phyloP scores from a whole-genome alignment of 2,888 invertebrate genomes.

The Chrysotoxum bicinctum region DNA sequence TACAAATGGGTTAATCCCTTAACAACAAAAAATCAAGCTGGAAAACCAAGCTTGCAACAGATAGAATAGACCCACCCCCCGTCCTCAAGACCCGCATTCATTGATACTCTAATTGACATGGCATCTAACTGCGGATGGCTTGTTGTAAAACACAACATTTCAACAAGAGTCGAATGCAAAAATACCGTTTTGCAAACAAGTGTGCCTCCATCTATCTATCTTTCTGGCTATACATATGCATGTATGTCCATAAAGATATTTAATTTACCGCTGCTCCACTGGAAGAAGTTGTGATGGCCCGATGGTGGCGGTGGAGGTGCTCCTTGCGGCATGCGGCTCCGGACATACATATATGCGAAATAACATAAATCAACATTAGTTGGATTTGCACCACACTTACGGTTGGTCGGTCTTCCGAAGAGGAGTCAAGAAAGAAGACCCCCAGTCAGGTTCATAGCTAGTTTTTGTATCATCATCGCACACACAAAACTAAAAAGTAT shows the following conservation, averaged over 20 bases:
- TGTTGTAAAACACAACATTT: conserved; percentile 54
- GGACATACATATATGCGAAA: conserved; percentile 59
- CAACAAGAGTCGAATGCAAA: conserved; percentile 49
- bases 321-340: conserved; percentile 47
- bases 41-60: conserved; percentile 2
- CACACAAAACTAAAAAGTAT: not conserved
- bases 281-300: not conserved
- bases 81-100: conserved; percentile 51
- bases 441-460: conserved; percentile 52
- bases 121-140: conserved; percentile 37
- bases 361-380: conserved; percentile 68
- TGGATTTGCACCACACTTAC: conserved; percentile 35
- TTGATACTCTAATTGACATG: conserved; percentile 68
- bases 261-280: conserved; percentile 64
- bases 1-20: conserved; percentile 63
- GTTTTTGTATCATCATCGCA: conserved; percentile 15
- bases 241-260: conserved; percentile 48
- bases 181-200: conserved; percentile 71
- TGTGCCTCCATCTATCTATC: conserved; percentile 36
- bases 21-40: not conserved
- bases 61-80: not conserved
- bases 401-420: not conserved
- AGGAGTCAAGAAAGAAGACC: conserved; percentile 27
- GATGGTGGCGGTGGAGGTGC: conserved; percentile 32
- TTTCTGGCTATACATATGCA: not conserved